These are phyloP conservation scores for Scomber scombrus DNA, from an alignment of 2,113 vertebrate species.

Conservation along the genomic window DNA sequence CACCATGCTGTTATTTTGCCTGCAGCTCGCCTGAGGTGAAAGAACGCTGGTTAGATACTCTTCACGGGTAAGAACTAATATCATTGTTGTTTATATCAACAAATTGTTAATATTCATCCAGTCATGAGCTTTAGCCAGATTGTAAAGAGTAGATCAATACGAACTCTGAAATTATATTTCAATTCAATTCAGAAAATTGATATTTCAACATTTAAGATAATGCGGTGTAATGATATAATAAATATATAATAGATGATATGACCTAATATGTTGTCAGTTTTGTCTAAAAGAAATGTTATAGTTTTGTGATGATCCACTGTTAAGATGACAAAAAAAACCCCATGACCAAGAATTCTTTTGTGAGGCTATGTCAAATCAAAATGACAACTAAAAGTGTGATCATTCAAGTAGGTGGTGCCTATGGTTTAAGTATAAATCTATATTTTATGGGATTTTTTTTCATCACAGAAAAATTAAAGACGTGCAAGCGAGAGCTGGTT, in stretches of 20 bases:
- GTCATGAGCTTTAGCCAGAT: not conserved
- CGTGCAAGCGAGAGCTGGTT: slow-evolving; percentile 67
- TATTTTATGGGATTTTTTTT: not conserved
- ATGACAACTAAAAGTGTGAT: not conserved
- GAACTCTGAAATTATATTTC: not conserved
- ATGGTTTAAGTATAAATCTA: not conserved
- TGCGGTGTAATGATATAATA: not conserved
- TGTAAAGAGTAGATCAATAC: not conserved
- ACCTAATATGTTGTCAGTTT: not conserved
- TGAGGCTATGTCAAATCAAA: not conserved
- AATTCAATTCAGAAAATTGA: not conserved
- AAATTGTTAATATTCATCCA: not conserved
- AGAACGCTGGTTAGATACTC: slow-evolving; percentile 86
- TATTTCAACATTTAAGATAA: not conserved
- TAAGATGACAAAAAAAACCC: not conserved
- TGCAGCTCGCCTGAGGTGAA: slow-evolving; percentile 85
- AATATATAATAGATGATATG: no score
- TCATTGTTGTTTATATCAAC: not conserved
- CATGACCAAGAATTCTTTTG: not conserved
- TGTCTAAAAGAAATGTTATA: not conserved
- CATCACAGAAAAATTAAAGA: slow-evolving; percentile 82
- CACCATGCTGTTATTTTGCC: slow-evolving; percentile 83
- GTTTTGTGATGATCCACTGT: not conserved
- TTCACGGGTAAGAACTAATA: slow-evolving; percentile 85
- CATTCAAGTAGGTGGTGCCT: not conserved